These are phyloP conservation scores for Dendrocincla tyrannina DNA, from an alignment of 2,797 vertebrate genomes.

Conservation along the genomic window DNA sequence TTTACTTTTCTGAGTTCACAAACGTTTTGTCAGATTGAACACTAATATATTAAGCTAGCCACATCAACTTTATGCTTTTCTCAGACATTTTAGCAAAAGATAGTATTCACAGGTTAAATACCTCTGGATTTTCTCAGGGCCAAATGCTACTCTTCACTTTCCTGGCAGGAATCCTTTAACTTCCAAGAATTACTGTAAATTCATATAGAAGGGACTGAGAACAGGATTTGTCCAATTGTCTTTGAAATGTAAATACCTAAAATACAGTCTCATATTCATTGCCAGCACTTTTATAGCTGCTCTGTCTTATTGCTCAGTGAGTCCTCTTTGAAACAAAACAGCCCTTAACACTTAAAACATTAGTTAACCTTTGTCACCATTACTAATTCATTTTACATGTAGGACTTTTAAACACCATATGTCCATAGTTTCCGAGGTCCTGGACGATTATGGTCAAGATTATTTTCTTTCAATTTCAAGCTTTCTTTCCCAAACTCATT, in stretches of 20 bases:
- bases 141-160: constrained; percentile 1
- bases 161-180: not conserved
- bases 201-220: constrained; percentile 1
- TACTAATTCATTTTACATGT: constrained; percentile 57
- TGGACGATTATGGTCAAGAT: not conserved
- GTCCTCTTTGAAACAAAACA: constrained; percentile 55
- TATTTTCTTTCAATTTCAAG: constrained; percentile 24
- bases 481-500: constrained; percentile 16
- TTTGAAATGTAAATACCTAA: constrained; percentile 45
- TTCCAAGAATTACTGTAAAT: constrained; percentile 17
- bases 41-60: not conserved
- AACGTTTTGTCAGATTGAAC: constrained; percentile 21
- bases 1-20: constrained; percentile 8
- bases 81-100: not conserved
- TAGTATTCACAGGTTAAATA: constrained; percentile 17
- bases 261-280: not conserved
- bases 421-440: constrained; percentile 1
- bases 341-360: constrained; percentile 53
- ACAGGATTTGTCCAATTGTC: constrained; percentile 27
- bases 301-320: constrained; percentile 9
- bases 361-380: constrained; percentile 63
- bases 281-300: constrained; percentile 50
- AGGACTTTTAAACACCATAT: constrained; percentile 10
- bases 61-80: not conserved
- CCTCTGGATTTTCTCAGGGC: not conserved